Evolutionary conservation across 1,140 invertebrate genomes (phyloP), one percentile per base, ranked within the genome.

Genomic region (Brachionus rubens): DNA sequence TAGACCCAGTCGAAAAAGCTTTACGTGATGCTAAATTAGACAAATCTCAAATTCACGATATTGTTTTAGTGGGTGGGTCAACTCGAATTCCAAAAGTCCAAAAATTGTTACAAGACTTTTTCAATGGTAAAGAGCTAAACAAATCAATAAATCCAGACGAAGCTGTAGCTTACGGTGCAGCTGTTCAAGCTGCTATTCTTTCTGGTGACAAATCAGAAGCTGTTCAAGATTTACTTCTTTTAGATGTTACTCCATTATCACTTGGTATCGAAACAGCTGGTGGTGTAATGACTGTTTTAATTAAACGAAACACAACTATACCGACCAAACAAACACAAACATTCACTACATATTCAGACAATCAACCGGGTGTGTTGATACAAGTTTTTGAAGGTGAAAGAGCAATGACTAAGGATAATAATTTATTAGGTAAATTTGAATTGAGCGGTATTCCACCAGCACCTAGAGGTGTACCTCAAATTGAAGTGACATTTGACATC

Each of bases 81-180:
- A 98, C 96, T 41, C 90, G 96, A 86, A 98, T 98, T 80, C 96
- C 96, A 48, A 98, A 97, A 85, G 92, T 98, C 76, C 95, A 98
- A 86, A 94, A 94, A 81, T 86, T 96, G 47, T 86, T 96, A 48
- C 91, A 94, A 81, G 92, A 96, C 83, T 95, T 94, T 87, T 97
- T 91, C 83, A 95, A 95, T 79, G 96, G 94, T 76, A 97, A 97
- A 85, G 93, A 97, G 85, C 87, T 98, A 75, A 98, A 96, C 88
- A 96, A 96, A 81, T 82, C 81, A 75, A 84, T 85, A 79, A 85
- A 85, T 77, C 94, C 94, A 47, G 94, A 97, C 86, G 94, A 97
- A 88, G 90, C 90, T 33, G 90, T 91, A 0, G 90, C 90, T 10
- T 91, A 90, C 80, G 90, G 90, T 7, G 90, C 90, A 79, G 96